phyloP scores from a whole-genome alignment of 2,888 invertebrate genomes.

The Bhutanitis thaidina region DNA sequence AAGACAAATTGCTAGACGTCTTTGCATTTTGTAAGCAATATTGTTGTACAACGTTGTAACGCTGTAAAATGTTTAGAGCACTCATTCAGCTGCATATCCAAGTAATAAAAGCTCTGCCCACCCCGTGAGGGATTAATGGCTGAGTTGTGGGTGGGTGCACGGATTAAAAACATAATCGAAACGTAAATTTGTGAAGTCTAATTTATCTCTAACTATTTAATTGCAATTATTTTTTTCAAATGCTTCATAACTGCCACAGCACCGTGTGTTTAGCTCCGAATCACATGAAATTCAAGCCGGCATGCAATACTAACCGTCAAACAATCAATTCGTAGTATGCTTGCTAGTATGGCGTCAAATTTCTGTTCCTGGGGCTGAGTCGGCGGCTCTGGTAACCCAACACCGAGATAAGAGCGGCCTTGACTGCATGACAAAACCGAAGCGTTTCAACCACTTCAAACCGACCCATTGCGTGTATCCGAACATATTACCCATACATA shows the following conservation, averaged over 20 bases:
- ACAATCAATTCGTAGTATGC: slow-evolving; percentile 34
- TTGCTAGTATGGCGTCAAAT: slow-evolving; percentile 30
- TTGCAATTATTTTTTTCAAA: neutral
- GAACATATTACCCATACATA: neutral
- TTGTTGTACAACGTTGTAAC: no score
- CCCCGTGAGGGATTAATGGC: no score
- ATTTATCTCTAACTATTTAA: neutral
- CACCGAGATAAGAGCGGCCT: slow-evolving; percentile 60
- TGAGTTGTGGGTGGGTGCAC: no score
- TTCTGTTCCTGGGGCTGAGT: slow-evolving; percentile 44
- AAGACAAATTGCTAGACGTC: no score
- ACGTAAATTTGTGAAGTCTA: no score
- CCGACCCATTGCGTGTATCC: slow-evolving; percentile 8
- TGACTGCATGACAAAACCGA: slow-evolving; percentile 40
- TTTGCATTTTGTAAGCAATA: no score
- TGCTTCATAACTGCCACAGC: neutral
- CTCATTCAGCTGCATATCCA: no score
- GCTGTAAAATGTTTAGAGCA: no score
- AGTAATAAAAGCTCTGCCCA: no score
- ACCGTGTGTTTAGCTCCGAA: neutral
- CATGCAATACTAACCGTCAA: slow-evolving; percentile 10
- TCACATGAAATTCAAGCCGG: slow-evolving; percentile 13
- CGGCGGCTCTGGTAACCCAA: slow-evolving; percentile 64
- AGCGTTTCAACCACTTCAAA: slow-evolving; percentile 27
- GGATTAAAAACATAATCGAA: no score